Conservation (phyloP, 2,113 vertebrate species). For the Pipra filicauda region DNA sequence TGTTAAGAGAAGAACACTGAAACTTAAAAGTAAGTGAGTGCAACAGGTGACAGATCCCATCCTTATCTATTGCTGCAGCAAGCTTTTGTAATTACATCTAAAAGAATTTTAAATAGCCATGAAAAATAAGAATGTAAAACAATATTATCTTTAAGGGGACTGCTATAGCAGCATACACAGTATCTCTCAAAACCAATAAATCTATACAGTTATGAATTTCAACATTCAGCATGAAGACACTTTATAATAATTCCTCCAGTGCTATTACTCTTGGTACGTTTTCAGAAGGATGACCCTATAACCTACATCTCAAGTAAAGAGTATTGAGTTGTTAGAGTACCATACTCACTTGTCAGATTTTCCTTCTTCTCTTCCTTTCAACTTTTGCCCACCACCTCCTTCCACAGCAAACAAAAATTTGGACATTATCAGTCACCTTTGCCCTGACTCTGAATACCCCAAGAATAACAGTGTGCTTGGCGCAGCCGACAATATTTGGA, state of each 20-base stretch:
- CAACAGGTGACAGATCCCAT: background rate
- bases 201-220: background rate
- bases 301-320: background rate
- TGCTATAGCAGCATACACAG: background rate
- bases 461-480: background rate
- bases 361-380: background rate
- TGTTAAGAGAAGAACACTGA: background rate
- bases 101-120: background rate
- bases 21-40: background rate
- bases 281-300: background rate
- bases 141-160: background rate
- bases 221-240: background rate
- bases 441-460: background rate
- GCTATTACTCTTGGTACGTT: background rate
- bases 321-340: background rate
- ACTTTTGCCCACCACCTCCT: background rate
- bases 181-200: background rate
- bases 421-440: conserved; percentile 30
- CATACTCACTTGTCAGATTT: background rate
- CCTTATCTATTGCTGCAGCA: background rate
- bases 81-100: background rate
- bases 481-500: background rate
- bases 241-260: background rate
- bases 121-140: background rate
- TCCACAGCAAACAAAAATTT: background rate